Evolutionary conservation across 2,113 vertebrate species (phyloP).

Genomic region (Rhinolophus sinicus): DNA sequence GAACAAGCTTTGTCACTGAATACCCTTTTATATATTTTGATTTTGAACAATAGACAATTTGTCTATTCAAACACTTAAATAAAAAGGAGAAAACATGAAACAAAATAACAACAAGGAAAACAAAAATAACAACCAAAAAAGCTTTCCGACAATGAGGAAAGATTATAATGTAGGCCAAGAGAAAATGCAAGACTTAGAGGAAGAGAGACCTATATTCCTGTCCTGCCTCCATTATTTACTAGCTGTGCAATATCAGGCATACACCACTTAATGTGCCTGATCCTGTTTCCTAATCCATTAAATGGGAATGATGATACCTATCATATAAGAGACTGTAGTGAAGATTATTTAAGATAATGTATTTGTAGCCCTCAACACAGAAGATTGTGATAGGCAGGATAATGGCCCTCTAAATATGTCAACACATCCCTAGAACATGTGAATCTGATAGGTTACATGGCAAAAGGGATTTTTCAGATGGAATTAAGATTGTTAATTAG

Average conservation of each 20-base stretch:
- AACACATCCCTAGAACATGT: not conserved
- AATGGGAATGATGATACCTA: not conserved
- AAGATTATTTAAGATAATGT: not conserved
- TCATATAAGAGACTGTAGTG: not conserved
- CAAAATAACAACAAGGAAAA: constrained; percentile 20
- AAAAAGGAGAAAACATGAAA: not conserved
- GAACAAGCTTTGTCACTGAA: not conserved
- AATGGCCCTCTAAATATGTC: not conserved
- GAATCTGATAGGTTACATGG: not conserved
- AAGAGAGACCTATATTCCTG: not conserved
- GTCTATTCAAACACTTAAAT: constrained; percentile 40
- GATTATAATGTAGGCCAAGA: not conserved
- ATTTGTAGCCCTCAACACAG: not conserved
- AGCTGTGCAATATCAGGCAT: not conserved
- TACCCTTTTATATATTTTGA: not conserved
- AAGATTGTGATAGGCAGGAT: not conserved
- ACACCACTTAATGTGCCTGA: not conserved
- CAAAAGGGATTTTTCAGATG: not conserved
- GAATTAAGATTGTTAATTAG: constrained; percentile 35
- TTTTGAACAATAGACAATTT: constrained; percentile 36
- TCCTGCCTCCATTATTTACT: not conserved
- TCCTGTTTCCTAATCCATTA: constrained; percentile 1
- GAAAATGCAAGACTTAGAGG: not conserved
- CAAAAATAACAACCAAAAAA: not conserved
- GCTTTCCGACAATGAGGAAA: not conserved